Conservation (phyloP, 2,113 vertebrate species). For the Vanacampus margaritifer region DNA sequence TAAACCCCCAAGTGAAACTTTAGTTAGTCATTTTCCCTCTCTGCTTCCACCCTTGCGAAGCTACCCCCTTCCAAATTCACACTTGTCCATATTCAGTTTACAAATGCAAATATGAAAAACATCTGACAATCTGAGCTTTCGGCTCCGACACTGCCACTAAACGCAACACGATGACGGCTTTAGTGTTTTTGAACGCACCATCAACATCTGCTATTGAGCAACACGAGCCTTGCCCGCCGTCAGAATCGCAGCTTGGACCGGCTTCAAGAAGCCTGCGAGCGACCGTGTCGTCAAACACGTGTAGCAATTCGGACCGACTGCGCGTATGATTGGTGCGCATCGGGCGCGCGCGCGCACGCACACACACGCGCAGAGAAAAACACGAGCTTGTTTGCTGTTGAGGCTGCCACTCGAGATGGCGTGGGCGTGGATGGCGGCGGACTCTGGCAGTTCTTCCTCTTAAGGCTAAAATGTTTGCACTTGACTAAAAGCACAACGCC, state of each 20-base stretch:
- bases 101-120: not conserved
- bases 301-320: not conserved
- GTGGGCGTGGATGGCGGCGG: conserved; percentile 1
- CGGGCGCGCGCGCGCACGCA: too few relatives aligned
- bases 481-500: conserved; percentile 1
- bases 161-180: not conserved
- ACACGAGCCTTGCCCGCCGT: not conserved
- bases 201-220: not conserved
- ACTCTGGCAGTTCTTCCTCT: conserved; percentile 5
- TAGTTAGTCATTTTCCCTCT: too few relatives aligned
- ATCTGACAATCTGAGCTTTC: not conserved
- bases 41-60: too few relatives aligned
- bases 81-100: too few relatives aligned
- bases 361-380: not conserved
- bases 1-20: too few relatives aligned
- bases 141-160: not conserved
- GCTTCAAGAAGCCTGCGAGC: not conserved
- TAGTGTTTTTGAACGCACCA: not conserved
- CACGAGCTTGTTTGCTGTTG: not conserved
- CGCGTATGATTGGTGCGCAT: not conserved
- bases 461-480: conserved; percentile 13
- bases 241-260: not conserved
- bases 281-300: not conserved
- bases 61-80: too few relatives aligned
- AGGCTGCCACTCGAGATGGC: not conserved